Conservation (phyloP, 2,888 invertebrate species). For the Drosophila melanosoma region DNA sequence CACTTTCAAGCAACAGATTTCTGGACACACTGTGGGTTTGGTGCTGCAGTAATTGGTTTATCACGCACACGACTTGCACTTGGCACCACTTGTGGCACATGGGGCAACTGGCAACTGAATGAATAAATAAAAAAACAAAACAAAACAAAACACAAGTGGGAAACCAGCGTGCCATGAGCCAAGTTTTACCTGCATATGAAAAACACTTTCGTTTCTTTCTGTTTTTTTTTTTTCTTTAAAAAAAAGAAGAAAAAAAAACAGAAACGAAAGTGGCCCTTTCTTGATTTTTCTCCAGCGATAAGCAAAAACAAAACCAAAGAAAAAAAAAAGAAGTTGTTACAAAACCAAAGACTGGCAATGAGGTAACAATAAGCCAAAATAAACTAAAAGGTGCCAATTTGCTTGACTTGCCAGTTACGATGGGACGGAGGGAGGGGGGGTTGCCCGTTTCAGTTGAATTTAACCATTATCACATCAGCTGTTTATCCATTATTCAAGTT, state of each 20-base stretch:
- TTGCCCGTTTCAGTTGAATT: not conserved
- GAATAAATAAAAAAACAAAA: not conserved
- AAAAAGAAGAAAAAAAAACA: slow-evolving; percentile 28
- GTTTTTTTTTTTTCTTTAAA: not conserved
- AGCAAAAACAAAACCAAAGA: slow-evolving; percentile 34
- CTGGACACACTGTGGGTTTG: slow-evolving; percentile 18
- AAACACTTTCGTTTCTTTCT: slow-evolving; percentile 72
- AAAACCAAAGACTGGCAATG: slow-evolving; percentile 18
- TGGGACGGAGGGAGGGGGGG: not conserved
- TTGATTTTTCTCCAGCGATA: slow-evolving; percentile 59
- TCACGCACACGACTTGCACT: slow-evolving; percentile 76
- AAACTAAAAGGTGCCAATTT: slow-evolving; percentile 45
- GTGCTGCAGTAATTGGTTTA: slow-evolving; percentile 71
- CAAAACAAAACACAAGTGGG: not conserved
- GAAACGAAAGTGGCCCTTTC: slow-evolving; percentile 63
- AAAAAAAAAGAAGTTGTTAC: slow-evolving; percentile 13
- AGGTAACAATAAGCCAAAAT: slow-evolving; percentile 20
- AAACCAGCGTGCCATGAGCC: slow-evolving; percentile 34
- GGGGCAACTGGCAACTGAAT: slow-evolving; percentile 13
- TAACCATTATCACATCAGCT: slow-evolving; percentile 48
- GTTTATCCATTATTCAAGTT: not conserved
- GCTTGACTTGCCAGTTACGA: slow-evolving; percentile 18
- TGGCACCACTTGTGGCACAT: slow-evolving; percentile 46
- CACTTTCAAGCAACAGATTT: slow-evolving; percentile 50
- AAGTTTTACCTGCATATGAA: slow-evolving; percentile 50